Evolutionary conservation across 1,140 invertebrate genomes (phyloP), one percentile per base, ranked within the genome.

Genomic region (Eupristina koningsbergeri): DNA sequence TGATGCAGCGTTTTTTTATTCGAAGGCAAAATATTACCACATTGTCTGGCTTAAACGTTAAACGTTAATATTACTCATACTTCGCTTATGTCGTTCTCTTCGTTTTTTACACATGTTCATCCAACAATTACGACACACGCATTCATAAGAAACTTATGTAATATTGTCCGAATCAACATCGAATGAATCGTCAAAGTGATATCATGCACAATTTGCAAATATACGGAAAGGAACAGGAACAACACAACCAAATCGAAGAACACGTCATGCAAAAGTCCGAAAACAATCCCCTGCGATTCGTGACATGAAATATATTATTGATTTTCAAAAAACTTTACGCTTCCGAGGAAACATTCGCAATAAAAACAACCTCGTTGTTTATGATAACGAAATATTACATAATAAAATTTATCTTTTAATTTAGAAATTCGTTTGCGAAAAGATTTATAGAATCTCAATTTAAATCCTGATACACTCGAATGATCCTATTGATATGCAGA

Each of bases 111-210:
- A 50, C 17, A 31, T 26, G 17, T 41, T 41, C n/a, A 11, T 53
- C 15, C 26, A 34, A 0, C 17, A 80, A 69, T 80, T 36, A 53
- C 26, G 63, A 31, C 45, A 80, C 29, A 13, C 36, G 36, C 7
- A 63, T 13, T 78, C 22, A 36, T 78, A 29, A 63, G 34, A 39
- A 41, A 63, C 58, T 41, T 78, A 36, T 9, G 58, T 58, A 78
- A 80, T 45, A 50, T 2, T 39, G 2, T n/a, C 3, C 34, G 31
- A 73, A 81, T 61, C 2, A 3, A 8, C 58, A 34, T n/a, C 47
- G 36, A 41, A 41, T 36, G 67, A 41, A 73, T 31, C 69, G 34
- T 31, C 15, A 58, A 74, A 3, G 36, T 50, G 17, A 61, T 81
- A 36, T 81, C 11, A 45, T 26, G 50, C 69, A 47, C 26, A 41